phyloP scores from a whole-genome alignment of 92 coral and sea anemone genomes.

The Epizoanthus stellaris region DNA sequence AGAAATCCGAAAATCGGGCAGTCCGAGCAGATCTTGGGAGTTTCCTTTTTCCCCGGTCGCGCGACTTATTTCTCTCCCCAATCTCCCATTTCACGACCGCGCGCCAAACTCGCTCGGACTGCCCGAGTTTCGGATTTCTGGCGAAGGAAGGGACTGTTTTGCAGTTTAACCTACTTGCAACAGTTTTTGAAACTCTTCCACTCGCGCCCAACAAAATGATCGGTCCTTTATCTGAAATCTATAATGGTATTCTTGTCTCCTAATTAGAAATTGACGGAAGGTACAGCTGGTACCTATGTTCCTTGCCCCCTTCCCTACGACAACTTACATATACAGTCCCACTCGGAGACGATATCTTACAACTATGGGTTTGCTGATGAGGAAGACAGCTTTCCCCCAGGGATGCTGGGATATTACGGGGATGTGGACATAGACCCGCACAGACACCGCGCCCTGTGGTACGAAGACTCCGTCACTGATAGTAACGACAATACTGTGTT shows the following conservation, averaged over 20 bases:
- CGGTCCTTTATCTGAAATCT: too few relatives aligned
- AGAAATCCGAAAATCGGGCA: too few relatives aligned
- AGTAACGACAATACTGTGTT: conserved; percentile 15
- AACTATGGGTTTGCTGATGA: conserved; percentile 31
- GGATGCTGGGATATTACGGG: not conserved
- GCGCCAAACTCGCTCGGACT: too few relatives aligned
- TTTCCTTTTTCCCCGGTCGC: too few relatives aligned
- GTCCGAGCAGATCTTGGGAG: too few relatives aligned
- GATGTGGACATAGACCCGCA: conserved; percentile 17
- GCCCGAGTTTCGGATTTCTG: too few relatives aligned
- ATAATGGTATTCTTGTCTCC: not conserved
- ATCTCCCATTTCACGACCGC: too few relatives aligned
- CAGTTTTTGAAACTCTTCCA: too few relatives aligned
- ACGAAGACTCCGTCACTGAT: conserved; percentile 23
- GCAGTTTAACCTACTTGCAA: too few relatives aligned
- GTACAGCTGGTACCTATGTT: not conserved
- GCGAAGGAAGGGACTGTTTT: too few relatives aligned
- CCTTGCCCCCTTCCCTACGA: not conserved
- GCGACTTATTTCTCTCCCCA: too few relatives aligned
- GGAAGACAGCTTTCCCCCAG: conserved; percentile 11
- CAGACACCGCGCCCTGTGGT: conserved; percentile 23
- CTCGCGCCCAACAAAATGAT: too few relatives aligned
- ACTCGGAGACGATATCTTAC: conserved; percentile 9
- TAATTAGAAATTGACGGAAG: not conserved
- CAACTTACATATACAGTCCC: not conserved